A percentile compares a stretch with the other conserved stretches of the same genome.
phyloP scores from a whole-genome alignment of 2,888 invertebrate genomes.

The Tenthredo livida region DNA sequence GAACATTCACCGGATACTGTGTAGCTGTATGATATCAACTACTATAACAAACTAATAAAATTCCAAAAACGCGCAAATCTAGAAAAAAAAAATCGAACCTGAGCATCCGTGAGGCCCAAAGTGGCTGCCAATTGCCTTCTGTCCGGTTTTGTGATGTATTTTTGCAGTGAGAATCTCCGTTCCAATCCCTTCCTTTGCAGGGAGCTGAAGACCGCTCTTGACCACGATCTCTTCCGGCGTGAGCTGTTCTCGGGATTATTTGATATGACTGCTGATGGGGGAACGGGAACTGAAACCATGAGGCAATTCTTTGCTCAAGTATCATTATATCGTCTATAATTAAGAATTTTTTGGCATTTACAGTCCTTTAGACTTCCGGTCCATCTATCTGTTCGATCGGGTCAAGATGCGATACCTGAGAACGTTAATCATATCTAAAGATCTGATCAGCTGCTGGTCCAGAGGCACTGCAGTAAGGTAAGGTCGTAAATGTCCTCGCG shows the following conservation, averaged over 20 bases:
- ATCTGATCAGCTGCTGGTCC: background rate
- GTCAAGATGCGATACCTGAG: background rate
- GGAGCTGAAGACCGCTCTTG: conserved; percentile 96
- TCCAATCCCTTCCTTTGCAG: conserved; percentile 96
- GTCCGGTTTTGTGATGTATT: conserved; percentile 97
- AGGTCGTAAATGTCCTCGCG: conserved; percentile 12
- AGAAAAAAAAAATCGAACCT: conserved; percentile 80
- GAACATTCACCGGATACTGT: background rate
- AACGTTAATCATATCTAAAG: conserved; percentile 2
- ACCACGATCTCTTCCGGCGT: conserved; percentile 95
- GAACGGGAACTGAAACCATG: conserved; percentile 72
- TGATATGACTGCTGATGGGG: conserved; percentile 73
- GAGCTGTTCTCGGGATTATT: conserved; percentile 81
- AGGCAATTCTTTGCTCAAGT: conserved; percentile 37
- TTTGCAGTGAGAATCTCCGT: conserved; percentile 94
- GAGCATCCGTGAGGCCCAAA: conserved; percentile 95
- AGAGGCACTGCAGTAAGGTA: background rate
- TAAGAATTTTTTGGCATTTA: background rate
- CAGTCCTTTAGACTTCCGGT: background rate
- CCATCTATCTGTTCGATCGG: background rate
- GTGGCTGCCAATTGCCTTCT: conserved; percentile 94
- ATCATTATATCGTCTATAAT: background rate
- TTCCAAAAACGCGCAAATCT: background rate
- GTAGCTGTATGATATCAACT: background rate
- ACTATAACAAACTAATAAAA: background rate